Base-by-base conservation (phyloP, 2,888 invertebrate species). In the Macaria notata region DNA sequence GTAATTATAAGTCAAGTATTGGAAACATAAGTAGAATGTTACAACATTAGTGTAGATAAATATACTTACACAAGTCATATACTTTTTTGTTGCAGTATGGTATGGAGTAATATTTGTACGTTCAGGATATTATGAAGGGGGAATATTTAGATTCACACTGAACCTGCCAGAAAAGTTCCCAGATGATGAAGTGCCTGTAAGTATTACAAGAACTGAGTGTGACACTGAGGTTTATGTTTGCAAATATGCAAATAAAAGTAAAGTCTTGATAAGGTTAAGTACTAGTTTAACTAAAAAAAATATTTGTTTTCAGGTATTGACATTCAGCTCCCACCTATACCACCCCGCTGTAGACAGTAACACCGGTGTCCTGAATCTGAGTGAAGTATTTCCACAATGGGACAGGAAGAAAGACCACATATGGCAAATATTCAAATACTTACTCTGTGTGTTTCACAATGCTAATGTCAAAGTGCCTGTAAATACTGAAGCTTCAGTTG, bases 91-190 rank as follows among this genome's bases (percentile, higher is more conserved):
- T 93, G 60, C 89, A 98, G 97, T 95, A 61, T 98, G 98, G 98
- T 96, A 95, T 92, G 98, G 98, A 65, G 95, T 98, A 31, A 93
- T 98, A 76, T 99, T 98, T 92, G 94, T 98, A 53, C 94, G 97
- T 72, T 94, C 95, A 83, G 98, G 98, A 30, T 89, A 94, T 64
- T 99, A 98, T 86, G 95, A 96, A 87, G 97, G 96, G 65, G 98
- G 96, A 59, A 93, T 98, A 54, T 98, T 98, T 83, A 94, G 98
- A 72, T 99, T 99, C 84, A 95, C 94, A 62, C 90, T 99, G 66
- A 93, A 94, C 68, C 93, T 99, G 77, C 97, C 98, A 56, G 96
- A 96, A 63, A 95, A 94, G 70, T 99, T 98, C 87, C 99, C 98
- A 31, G 95, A 96, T 83, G 94, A 94, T 59, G 94, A 94, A 73